phyloP scores from a whole-genome alignment of 2,888 invertebrate genomes.

The Graphium colonna region DNA sequence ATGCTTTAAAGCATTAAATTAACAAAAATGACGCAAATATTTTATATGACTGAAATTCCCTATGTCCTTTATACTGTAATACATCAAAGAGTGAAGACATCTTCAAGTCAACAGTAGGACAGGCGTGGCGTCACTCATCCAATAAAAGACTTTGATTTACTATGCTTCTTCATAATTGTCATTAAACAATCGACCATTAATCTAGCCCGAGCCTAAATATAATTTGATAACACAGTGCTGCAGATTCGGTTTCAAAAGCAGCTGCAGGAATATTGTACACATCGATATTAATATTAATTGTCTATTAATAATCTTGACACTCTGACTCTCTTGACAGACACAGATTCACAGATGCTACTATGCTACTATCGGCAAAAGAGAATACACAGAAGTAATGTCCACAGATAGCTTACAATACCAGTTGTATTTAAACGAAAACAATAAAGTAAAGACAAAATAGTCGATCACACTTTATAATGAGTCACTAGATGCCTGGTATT shows the following conservation, averaged over 20 bases:
- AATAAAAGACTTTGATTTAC: background rate
- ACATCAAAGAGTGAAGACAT: conserved; percentile 28
- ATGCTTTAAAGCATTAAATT: background rate
- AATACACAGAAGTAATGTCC: no score
- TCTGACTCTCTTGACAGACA: no score
- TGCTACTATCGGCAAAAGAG: no score
- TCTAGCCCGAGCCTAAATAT: background rate
- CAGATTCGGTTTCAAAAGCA: background rate
- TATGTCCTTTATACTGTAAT: background rate
- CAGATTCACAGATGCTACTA: no score
- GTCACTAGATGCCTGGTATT: no score
- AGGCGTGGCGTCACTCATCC: conserved; percentile 30
- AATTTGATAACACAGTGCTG: background rate
- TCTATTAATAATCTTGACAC: no score
- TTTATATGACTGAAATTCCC: background rate
- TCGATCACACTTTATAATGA: no score
- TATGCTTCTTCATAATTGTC: background rate
- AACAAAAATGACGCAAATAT: background rate
- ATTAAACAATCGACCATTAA: background rate
- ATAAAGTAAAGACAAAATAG: no score
- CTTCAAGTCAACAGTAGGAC: conserved; percentile 28
- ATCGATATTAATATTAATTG: background rate
- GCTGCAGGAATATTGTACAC: conserved; percentile 3
- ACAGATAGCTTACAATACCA: no score
- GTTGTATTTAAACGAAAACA: no score